Conservation (phyloP, 2,113 vertebrate genomes). For the Oryzias melastigma region DNA sequence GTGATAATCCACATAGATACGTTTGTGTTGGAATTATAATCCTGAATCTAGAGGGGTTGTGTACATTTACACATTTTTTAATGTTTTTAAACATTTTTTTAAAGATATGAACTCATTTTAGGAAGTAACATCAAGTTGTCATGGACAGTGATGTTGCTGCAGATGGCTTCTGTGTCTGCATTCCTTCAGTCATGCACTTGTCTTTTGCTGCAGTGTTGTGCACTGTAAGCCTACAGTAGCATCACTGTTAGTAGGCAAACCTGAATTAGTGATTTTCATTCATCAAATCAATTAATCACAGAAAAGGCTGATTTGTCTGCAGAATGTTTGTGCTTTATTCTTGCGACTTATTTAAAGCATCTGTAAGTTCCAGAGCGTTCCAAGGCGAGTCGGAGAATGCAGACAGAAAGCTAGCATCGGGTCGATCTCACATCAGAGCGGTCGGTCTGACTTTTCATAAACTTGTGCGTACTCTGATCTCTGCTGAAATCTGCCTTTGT, state of each 20-base stretch:
- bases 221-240: too few relatives aligned
- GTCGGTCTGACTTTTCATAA: conserved; percentile 39
- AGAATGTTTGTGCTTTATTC: conserved; percentile 36
- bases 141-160: not conserved
- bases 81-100: too few relatives aligned
- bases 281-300: conserved; percentile 11
- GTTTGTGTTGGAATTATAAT: too few relatives aligned
- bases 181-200: not conserved
- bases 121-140: too few relatives aligned
- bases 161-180: not conserved
- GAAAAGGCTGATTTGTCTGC: conserved; percentile 25
- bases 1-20: too few relatives aligned
- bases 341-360: not conserved
- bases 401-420: conserved; percentile 2
- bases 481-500: conserved; percentile 44
- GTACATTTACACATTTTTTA: too few relatives aligned
- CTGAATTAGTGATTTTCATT: too few relatives aligned
- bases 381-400: not conserved
- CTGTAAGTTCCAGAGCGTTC: conserved; percentile 5
- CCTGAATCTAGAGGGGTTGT: too few relatives aligned
- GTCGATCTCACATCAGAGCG: conserved; percentile 19
- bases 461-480: conserved; percentile 38
- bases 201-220: not conserved
- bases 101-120: too few relatives aligned
- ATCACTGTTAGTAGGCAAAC: not conserved